Conservation (phyloP, 2,797 vertebrate genomes). For the Brachyalestes nurse region DNA sequence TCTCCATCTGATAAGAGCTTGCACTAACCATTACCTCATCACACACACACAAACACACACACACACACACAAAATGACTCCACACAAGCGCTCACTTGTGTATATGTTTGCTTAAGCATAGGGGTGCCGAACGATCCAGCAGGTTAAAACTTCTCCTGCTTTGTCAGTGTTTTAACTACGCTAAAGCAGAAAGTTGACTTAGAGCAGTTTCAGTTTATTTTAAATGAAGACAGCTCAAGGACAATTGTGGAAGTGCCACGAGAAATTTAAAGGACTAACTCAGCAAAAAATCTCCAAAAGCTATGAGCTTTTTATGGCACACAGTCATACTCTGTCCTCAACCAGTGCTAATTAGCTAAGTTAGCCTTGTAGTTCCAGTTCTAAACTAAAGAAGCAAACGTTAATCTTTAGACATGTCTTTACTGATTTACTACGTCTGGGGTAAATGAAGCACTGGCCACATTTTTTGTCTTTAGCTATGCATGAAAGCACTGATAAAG, state of each 20-base stretch:
- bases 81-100: conserved; percentile 38
- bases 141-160: conserved; percentile 18
- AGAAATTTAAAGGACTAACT: neutral
- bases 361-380: too few relatives aligned
- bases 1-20: conserved; percentile 59
- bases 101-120: conserved; percentile 43
- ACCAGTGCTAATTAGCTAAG: too few relatives aligned
- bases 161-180: conserved; percentile 11
- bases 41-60: conserved; percentile 15
- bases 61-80: conserved; percentile 19
- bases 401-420: too few relatives aligned
- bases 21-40: conserved; percentile 58
- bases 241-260: neutral
- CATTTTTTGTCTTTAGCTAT: too few relatives aligned
- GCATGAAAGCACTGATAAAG: too few relatives aligned
- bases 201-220: neutral
- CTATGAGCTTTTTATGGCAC: too few relatives aligned
- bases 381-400: too few relatives aligned
- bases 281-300: too few relatives aligned
- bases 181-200: neutral
- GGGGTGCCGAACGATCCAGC: conserved; percentile 21
- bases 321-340: too few relatives aligned
- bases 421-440: too few relatives aligned
- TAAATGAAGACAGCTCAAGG: neutral
- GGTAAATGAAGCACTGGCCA: too few relatives aligned